phyloP scores from a whole-genome alignment of 2,797 vertebrate species.

The Lagorchestes hirsutus region DNA sequence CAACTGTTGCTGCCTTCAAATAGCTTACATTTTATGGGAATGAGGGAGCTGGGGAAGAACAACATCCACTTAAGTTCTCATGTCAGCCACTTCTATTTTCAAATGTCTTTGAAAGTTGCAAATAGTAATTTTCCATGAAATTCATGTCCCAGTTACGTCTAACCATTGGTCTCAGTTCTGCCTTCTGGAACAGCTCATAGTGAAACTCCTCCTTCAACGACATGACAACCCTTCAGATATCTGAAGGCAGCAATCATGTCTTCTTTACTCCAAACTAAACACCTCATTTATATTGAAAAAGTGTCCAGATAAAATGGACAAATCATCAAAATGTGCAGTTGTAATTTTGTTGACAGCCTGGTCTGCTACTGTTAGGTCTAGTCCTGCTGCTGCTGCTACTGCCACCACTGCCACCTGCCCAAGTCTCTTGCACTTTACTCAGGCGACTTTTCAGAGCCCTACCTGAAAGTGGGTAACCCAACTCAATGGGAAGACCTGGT shows the following conservation, averaged over 20 bases:
- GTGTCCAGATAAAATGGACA: slow-evolving; percentile 34
- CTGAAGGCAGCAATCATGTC: slow-evolving; percentile 38
- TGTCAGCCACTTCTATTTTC: slow-evolving; percentile 59
- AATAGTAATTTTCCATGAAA: slow-evolving; percentile 48
- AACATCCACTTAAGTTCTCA: slow-evolving; percentile 60
- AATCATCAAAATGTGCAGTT: slow-evolving; percentile 46
- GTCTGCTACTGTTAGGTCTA: neutral
- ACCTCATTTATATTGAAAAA: neutral
- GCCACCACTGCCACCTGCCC: neutral
- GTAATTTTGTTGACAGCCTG: neutral
- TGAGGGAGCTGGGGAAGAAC: slow-evolving; percentile 34
- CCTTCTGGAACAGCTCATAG: slow-evolving; percentile 54
- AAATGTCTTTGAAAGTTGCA: neutral
- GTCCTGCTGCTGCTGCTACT: neutral
- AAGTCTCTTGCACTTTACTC: neutral
- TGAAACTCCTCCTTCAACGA: slow-evolving; percentile 43
- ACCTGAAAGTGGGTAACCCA: neutral
- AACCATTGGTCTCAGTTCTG: slow-evolving; percentile 64
- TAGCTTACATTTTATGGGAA: slow-evolving; percentile 6
- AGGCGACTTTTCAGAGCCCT: neutral
- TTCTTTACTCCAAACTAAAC: slow-evolving; percentile 8
- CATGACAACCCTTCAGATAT: slow-evolving; percentile 44
- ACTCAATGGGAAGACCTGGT: neutral
- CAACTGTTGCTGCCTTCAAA: neutral
- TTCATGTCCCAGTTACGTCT: slow-evolving; percentile 61